Evolutionary conservation across 2,113 vertebrate genomes (phyloP).

Genomic region (Orientallactaga bullata): DNA sequence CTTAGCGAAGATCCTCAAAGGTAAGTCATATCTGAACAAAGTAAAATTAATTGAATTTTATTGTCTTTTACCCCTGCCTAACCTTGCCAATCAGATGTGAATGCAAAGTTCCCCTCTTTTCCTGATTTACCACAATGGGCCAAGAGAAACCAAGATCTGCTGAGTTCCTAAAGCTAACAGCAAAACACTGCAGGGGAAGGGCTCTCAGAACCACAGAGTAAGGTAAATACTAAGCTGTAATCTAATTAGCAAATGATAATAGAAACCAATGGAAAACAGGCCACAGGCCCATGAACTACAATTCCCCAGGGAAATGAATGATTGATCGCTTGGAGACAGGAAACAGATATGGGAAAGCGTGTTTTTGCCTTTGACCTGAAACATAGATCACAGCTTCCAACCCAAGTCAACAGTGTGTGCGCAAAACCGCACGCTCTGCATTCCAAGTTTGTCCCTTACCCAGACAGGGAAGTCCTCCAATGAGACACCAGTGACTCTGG

Average conservation of each 20-base stretch:
- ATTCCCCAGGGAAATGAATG: constrained; percentile 70
- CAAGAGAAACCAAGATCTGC: constrained; percentile 44
- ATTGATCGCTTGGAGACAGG: constrained; percentile 79
- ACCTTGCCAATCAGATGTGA: neutral
- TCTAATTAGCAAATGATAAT: constrained; percentile 85
- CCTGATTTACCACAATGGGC: constrained; percentile 44
- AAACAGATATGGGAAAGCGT: constrained; percentile 77
- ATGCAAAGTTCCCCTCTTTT: neutral
- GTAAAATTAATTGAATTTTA: constrained; percentile 34
- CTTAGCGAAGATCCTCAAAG: neutral
- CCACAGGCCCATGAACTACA: constrained; percentile 74
- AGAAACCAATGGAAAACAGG: constrained; percentile 82
- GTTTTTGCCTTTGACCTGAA: constrained; percentile 82
- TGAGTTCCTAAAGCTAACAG: constrained; percentile 77
- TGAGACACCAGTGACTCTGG: neutral
- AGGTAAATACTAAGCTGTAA: constrained; percentile 81
- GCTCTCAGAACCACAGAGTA: constrained; percentile 55
- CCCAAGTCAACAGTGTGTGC: constrained; percentile 50
- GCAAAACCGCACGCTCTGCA: constrained; percentile 53
- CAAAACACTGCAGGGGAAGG: constrained; percentile 76
- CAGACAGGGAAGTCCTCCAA: constrained; percentile 16
- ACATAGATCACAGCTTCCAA: constrained; percentile 70
- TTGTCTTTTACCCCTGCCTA: neutral
- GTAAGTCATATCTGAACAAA: neutral
- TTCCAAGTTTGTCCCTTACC: constrained; percentile 41